phyloP scores from a whole-genome alignment of 2,888 invertebrate genomes.

The Ganaspis brasiliensis region DNA sequence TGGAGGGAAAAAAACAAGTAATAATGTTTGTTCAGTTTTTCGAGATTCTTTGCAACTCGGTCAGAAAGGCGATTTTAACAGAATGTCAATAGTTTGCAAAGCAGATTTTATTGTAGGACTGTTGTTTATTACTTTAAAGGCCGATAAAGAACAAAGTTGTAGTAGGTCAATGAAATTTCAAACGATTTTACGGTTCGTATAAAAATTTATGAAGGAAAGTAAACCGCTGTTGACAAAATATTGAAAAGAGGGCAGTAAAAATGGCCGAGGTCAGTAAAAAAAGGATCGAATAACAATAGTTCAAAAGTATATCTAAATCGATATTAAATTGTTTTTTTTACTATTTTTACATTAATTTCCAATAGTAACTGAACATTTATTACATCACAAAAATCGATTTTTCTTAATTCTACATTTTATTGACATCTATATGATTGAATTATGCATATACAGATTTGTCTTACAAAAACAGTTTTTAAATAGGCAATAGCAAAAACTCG shows the following conservation, averaged over 20 bases:
- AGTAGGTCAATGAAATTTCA: background rate
- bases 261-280: background rate
- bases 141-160: background rate
- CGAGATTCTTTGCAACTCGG: background rate
- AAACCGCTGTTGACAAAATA: background rate
- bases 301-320: too few relatives aligned
- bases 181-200: background rate
- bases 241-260: background rate
- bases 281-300: background rate
- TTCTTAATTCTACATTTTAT: too few relatives aligned
- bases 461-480: too few relatives aligned
- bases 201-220: background rate
- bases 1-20: background rate
- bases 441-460: too few relatives aligned
- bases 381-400: too few relatives aligned
- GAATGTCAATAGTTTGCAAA: slow-evolving; percentile 57
- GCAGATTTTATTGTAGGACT: slow-evolving; percentile 52
- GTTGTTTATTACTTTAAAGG: background rate
- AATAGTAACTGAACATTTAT: too few relatives aligned
- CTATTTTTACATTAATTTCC: too few relatives aligned
- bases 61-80: slow-evolving; percentile 55
- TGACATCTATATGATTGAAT: too few relatives aligned
- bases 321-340: too few relatives aligned
- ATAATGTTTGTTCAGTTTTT: background rate
- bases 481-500: too few relatives aligned